Base-by-base conservation (phyloP, 1,140 invertebrate species). In the Calephelis nemesis region DNA sequence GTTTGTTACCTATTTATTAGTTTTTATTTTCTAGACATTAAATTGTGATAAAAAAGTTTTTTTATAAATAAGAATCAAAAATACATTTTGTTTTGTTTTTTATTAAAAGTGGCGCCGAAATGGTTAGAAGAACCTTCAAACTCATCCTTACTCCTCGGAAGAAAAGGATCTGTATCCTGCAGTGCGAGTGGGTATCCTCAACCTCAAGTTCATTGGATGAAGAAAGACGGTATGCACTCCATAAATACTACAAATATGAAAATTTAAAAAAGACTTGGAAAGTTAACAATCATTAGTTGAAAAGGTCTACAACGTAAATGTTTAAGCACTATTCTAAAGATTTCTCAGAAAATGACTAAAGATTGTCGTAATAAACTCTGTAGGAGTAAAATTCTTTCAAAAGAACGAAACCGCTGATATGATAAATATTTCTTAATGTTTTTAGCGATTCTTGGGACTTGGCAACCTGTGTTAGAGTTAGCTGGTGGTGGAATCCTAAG, bases 51-150 rank as follows among this genome's bases (percentile, higher is more conserved):
- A 19, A 30, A 30, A 1, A 30, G 1, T 45, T 7, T 45, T 7
- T 9, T 45, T 7, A 6, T 45, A 45, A 45, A 45, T 45, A 9
- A 5, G 8, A 45, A 45, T 45, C 6, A 6, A 45, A 45, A 45
- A 7, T 45, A 7, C 4, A 1, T 7, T 0, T 1, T 1, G 1
- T 9, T 45, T 9, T 45, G 6, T 4, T 62, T 4, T 62, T 39
- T 10, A 39, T 60, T 4, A 39, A 48, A 83, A 96, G 97, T 98
- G 74, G 96, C 97, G 30, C 97, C 97, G 58, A 95, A 95, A 69
- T 98, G 97, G 97, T 92, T 94, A 49, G 93, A 94, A 69, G 96
- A 97, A 79, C 96, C 96, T 7, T 93, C 94, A 71, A 96, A 97
- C 85, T 94, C 95, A 4, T 94, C 95, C 62, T 93, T 96, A 15